A percentile compares a stretch with the other conserved stretches of the same genome.
Evolutionary conservation across 1,140 invertebrate genomes (phyloP).

Genomic region (Venturia canescens): DNA sequence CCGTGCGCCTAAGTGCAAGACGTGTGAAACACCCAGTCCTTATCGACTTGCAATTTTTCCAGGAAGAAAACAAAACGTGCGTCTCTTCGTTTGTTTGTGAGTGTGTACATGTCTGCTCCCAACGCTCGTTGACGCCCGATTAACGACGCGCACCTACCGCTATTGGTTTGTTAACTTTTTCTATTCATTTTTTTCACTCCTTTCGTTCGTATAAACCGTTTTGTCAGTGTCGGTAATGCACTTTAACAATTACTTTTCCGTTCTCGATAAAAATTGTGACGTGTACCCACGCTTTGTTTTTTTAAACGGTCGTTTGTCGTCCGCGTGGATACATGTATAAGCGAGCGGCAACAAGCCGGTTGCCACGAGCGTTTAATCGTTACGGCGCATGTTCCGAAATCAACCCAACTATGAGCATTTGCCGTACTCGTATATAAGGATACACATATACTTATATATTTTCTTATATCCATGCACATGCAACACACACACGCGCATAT

Average conservation of each 20-base stretch:
- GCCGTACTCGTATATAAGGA: too few species aligned
- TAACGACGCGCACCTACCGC: conserved; percentile 45
- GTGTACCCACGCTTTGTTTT: neutral
- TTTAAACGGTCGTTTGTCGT: conserved; percentile 15
- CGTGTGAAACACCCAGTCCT: too few species aligned
- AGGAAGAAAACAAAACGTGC: too few species aligned
- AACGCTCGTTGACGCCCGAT: neutral
- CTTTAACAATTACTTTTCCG: neutral
- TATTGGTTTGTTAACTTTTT: conserved; percentile 55
- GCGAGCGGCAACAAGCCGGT: conserved; percentile 33
- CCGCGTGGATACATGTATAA: conserved; percentile 1
- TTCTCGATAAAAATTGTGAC: neutral
- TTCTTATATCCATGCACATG: neutral
- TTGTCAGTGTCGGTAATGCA: too few species aligned
- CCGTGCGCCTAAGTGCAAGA: too few species aligned
- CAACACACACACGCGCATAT: neutral
- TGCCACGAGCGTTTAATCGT: conserved; percentile 26
- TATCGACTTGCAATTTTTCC: too few species aligned
- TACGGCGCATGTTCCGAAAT: conserved; percentile 47
- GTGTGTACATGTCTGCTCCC: neutral
- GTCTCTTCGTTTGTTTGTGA: neutral
- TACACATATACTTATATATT: neutral
- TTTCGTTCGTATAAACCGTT: neutral
- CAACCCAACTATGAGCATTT: neutral
- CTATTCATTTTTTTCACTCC: conserved; percentile 23